phyloP scores from a whole-genome alignment of 2,113 vertebrate genomes.

The Crotalus horridus region DNA sequence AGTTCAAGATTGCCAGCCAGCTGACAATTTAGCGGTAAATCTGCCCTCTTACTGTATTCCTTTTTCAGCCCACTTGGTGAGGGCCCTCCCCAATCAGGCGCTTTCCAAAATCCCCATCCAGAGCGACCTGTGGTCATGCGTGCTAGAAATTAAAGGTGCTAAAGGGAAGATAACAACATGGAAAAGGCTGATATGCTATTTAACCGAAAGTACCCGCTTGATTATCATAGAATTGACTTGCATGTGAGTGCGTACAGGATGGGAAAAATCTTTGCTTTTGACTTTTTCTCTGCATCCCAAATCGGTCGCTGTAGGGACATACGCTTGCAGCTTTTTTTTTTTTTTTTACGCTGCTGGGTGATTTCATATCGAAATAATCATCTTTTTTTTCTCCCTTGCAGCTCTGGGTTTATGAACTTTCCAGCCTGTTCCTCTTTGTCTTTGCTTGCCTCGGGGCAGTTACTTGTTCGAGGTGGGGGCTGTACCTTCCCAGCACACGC shows the following conservation, averaged over 20 bases:
- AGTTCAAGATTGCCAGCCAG: no score
- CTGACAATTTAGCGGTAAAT: not conserved
- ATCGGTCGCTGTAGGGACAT: not conserved
- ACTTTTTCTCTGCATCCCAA: not conserved
- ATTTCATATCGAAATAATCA: not conserved
- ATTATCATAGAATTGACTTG: not conserved
- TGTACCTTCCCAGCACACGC: not conserved
- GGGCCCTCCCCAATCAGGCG: not conserved
- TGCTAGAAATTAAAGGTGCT: not conserved
- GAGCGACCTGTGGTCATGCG: not conserved
- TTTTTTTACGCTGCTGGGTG: not conserved
- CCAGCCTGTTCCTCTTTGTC: not conserved
- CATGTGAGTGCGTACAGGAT: not conserved
- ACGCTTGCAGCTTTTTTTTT: not conserved
- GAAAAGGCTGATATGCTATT: not conserved
- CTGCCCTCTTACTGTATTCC: not conserved
- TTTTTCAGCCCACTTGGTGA: not conserved
- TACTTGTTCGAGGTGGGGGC: not conserved
- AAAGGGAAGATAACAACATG: not conserved
- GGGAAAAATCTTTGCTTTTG: not conserved
- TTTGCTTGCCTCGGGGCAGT: not conserved
- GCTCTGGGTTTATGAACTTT: not conserved
- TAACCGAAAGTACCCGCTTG: not conserved
- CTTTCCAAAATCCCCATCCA: not conserved
- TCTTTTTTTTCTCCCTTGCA: no score